Evolutionary conservation across 2,888 invertebrate genomes (phyloP).

Genomic region (Bhutanitis thaidina): DNA sequence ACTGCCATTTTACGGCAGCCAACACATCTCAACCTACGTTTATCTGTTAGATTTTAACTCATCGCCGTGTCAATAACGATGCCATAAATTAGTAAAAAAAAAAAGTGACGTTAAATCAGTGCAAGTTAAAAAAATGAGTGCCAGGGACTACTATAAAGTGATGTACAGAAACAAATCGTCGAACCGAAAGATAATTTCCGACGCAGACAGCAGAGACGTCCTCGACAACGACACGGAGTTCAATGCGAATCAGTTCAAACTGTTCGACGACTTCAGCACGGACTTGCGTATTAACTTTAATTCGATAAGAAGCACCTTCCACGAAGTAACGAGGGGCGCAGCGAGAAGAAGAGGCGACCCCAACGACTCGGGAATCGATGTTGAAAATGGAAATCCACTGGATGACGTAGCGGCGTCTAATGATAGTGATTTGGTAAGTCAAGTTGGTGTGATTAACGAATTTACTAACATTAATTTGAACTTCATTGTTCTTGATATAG

Average conservation of each 20-base stretch:
- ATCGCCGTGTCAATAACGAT: slow-evolving; percentile 21
- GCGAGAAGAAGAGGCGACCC: slow-evolving; percentile 52
- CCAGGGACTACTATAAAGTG: slow-evolving; percentile 67
- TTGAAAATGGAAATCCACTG: slow-evolving; percentile 68
- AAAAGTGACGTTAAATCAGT: slow-evolving; percentile 7
- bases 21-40: neutral
- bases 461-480: neutral
- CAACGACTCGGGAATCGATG: slow-evolving; percentile 71
- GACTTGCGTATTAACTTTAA: slow-evolving; percentile 65
- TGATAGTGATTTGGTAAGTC: slow-evolving; percentile 72
- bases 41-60: neutral
- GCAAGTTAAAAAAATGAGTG: slow-evolving; percentile 49
- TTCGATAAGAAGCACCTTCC: slow-evolving; percentile 54
- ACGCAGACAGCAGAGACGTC: slow-evolving; percentile 46
- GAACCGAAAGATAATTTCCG: slow-evolving; percentile 38
- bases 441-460: neutral
- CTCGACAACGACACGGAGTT: slow-evolving; percentile 72
- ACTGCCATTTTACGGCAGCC: slow-evolving; percentile 26
- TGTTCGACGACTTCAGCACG: slow-evolving; percentile 71
- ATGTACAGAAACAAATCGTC: slow-evolving; percentile 51
- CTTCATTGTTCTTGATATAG: neutral
- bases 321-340: slow-evolving; percentile 37
- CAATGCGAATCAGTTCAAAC: slow-evolving; percentile 73
- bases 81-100: slow-evolving; percentile 21
- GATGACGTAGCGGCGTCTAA: slow-evolving; percentile 55